A percentile compares a stretch with the other conserved stretches of the same genome.
Conservation (phyloP, 2,888 invertebrate species). For the Trichogramma dendrolimi region DNA sequence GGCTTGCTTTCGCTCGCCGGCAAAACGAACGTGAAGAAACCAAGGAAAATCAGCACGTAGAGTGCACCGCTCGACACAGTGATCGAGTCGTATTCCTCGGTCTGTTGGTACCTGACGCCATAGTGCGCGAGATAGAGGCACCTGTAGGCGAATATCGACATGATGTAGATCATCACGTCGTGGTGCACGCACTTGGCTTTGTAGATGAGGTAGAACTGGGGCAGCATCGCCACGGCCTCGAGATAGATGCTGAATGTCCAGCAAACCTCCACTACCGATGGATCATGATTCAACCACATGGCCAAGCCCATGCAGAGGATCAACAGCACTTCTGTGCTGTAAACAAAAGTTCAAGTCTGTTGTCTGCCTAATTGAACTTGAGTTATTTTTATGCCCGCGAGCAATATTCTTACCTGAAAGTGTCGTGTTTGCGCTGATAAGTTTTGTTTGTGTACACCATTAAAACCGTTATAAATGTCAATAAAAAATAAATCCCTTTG, state of each 20-base stretch:
- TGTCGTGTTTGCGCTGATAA: conserved; percentile 8
- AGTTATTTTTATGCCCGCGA: background rate
- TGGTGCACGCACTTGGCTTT: conserved; percentile 7
- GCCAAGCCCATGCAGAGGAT: conserved; percentile 5
- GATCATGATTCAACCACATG: background rate
- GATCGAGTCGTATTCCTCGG: background rate
- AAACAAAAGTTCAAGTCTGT: background rate
- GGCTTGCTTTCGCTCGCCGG: background rate
- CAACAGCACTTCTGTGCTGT: conserved; percentile 14
- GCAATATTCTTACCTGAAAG: conserved; percentile 6
- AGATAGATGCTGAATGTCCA: conserved; percentile 18
- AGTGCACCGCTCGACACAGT: background rate
- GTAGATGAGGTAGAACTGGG: conserved; percentile 6
- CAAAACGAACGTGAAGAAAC: background rate
- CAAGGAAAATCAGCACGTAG: conserved; percentile 1
- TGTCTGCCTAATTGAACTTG: background rate
- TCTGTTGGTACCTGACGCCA: background rate
- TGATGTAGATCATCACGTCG: conserved; percentile 5
- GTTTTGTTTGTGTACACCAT: conserved; percentile 1
- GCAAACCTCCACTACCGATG: background rate
- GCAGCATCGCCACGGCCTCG: conserved; percentile 12
- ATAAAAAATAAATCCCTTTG: background rate
- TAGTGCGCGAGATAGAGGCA: conserved; percentile 10
- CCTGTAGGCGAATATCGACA: background rate
- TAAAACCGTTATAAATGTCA: conserved; percentile 1